Conservation (phyloP, 2,888 invertebrate species). For the Athripsodes cinereus region DNA sequence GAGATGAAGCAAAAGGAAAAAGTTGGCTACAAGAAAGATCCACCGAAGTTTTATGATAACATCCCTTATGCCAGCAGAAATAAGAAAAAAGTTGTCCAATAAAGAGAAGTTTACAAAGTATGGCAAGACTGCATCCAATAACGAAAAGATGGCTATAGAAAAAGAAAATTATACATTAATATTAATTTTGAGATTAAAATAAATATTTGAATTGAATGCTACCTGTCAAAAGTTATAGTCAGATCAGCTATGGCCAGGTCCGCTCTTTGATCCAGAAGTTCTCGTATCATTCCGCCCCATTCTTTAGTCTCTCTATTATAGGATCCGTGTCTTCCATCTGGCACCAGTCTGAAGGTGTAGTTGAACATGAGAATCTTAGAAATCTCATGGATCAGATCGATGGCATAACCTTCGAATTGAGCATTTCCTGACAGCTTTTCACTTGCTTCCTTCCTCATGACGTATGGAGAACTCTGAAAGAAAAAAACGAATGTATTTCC, state of each 20-base stretch:
- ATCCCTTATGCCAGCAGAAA: too few species aligned
- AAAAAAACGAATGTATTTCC: too few species aligned
- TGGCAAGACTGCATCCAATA: too few species aligned
- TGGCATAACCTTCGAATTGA: constrained; percentile 90
- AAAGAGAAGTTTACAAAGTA: too few species aligned
- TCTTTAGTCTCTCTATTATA: constrained; percentile 76
- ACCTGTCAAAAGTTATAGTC: constrained; percentile 94
- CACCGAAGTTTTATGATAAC: too few species aligned
- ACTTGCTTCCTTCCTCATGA: constrained; percentile 86
- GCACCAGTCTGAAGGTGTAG: constrained; percentile 79
- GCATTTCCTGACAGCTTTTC: constrained; percentile 82
- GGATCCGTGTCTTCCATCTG: constrained; percentile 81
- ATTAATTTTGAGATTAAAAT: too few species aligned
- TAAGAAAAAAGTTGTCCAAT: too few species aligned
- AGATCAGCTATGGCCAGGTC: constrained; percentile 96
- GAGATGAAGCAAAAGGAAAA: too few species aligned
- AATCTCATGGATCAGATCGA: constrained; percentile 91
- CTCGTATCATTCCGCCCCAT: constrained; percentile 90
- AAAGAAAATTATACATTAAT: too few species aligned
- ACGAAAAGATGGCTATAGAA: too few species aligned
- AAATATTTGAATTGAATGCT: too few species aligned
- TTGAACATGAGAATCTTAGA: constrained; percentile 81
- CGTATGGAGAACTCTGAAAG: constrained; percentile 88
- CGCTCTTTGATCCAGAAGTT: constrained; percentile 82
- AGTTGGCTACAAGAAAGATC: too few species aligned